Conservation (phyloP, 1,140 invertebrate species). For the Macrosteles quadrilineatus region DNA sequence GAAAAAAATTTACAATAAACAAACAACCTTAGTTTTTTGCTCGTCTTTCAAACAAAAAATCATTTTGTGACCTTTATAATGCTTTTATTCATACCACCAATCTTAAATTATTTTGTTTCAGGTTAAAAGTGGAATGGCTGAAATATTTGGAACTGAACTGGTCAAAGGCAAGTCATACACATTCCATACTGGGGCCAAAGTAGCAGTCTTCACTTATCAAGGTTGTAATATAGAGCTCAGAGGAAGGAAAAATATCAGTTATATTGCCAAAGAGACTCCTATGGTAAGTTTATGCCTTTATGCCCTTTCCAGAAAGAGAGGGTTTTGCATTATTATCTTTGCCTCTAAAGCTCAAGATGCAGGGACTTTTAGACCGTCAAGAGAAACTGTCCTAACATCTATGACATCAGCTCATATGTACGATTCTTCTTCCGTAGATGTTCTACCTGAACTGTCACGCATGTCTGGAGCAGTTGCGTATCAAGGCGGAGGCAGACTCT, state of each 20-base stretch:
- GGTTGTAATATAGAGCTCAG: constrained; percentile 82
- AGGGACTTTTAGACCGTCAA: no score
- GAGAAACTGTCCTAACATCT: no score
- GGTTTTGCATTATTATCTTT: not conserved
- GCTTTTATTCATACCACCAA: no score
- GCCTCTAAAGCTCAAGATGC: no score
- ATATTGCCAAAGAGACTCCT: constrained; percentile 93
- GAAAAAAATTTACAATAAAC: no score
- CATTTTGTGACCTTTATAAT: no score
- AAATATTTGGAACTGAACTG: constrained; percentile 96
- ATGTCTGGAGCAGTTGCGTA: constrained; percentile 86
- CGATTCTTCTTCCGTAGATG: no score
- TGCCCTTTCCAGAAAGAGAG: not conserved
- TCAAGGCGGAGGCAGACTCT: constrained; percentile 71
- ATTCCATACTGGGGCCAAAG: constrained; percentile 88
- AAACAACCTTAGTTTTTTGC: no score
- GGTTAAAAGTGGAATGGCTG: constrained; percentile 85
- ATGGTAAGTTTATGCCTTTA: constrained; percentile 71
- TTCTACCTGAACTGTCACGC: constrained; percentile 94
- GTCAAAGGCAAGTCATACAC: constrained; percentile 91
- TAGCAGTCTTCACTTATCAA: constrained; percentile 96
- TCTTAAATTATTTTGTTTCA: constrained; percentile 55
- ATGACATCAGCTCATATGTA: no score
- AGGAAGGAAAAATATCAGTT: constrained; percentile 90
- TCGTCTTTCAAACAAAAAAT: no score